These are phyloP conservation scores for Ctenoplectra terminalis DNA, from an alignment of 1,140 invertebrate genomes.

Conservation along the genomic window DNA sequence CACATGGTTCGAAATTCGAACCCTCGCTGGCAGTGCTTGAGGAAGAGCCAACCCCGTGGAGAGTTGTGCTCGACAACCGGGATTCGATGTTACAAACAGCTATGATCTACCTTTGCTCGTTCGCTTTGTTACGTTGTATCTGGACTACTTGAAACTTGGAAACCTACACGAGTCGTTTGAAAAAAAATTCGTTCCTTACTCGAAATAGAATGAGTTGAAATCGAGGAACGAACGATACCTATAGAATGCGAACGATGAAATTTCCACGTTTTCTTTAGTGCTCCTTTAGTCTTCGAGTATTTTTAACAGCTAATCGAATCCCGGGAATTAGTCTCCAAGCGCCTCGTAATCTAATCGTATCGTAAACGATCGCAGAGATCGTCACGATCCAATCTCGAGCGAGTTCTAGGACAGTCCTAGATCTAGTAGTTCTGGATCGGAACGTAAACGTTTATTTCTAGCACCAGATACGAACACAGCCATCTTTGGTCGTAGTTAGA, in stretches of 20 bases:
- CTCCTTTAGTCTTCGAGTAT: too few species aligned
- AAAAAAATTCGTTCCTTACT: too few species aligned
- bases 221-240: too few species aligned
- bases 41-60: background rate
- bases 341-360: constrained; percentile 1
- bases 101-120: background rate
- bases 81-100: constrained; percentile 28
- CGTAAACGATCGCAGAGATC: background rate
- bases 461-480: background rate
- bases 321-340: constrained; percentile 20
- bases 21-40: constrained; percentile 47
- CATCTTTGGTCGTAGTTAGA: background rate
- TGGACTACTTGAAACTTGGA: background rate
- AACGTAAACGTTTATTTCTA: background rate
- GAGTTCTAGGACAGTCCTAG: background rate
- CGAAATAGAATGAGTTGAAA: too few species aligned
- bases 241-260: too few species aligned
- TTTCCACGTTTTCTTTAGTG: too few species aligned
- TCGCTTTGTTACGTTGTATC: background rate
- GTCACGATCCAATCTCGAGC: background rate
- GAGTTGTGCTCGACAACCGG: constrained; percentile 22
- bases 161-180: too few species aligned
- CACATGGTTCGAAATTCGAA: constrained; percentile 40
- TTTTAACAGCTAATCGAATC: background rate
- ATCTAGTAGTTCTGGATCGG: background rate